A percentile compares a stretch with the other conserved stretches of the same genome.
These are phyloP conservation scores for Acanthurus tractus DNA, from an alignment of 2,797 vertebrate genomes.

Conservation along the genomic window DNA sequence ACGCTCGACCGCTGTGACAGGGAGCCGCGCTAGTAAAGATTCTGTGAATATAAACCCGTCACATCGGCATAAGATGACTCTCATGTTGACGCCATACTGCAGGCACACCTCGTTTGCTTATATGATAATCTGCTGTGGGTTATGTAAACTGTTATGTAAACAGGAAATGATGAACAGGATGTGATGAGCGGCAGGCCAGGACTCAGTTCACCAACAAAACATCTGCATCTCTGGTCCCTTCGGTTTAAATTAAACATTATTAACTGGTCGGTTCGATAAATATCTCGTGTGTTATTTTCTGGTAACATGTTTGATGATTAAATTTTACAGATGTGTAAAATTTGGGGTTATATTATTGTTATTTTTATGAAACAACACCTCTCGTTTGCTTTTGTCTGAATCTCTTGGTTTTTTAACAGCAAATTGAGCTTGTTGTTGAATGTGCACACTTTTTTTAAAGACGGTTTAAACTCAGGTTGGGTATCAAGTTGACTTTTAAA, in stretches of 20 bases:
- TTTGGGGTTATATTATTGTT: no score
- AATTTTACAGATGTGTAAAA: no score
- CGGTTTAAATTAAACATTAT: no score
- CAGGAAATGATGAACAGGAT: slow-evolving; percentile 19
- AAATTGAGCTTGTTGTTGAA: not conserved
- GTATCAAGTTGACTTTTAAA: no score
- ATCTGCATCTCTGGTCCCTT: no score
- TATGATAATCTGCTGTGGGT: not conserved
- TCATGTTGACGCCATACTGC: not conserved
- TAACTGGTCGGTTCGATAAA: no score
- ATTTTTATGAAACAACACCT: no score
- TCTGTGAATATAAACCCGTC: slow-evolving; percentile 1
- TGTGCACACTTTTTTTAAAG: not conserved
- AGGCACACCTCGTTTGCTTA: not conserved
- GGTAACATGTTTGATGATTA: no score
- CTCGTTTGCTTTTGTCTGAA: no score
- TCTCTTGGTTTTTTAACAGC: not conserved
- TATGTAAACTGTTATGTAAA: not conserved
- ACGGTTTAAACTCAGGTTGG: no score
- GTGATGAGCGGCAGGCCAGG: not conserved
- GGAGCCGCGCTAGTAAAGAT: not conserved
- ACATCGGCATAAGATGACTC: not conserved
- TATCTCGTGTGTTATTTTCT: no score
- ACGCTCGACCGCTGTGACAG: not conserved
- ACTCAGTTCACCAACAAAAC: no score